Conservation (phyloP, 2,888 invertebrate genomes). For the Mimas tiliae region DNA sequence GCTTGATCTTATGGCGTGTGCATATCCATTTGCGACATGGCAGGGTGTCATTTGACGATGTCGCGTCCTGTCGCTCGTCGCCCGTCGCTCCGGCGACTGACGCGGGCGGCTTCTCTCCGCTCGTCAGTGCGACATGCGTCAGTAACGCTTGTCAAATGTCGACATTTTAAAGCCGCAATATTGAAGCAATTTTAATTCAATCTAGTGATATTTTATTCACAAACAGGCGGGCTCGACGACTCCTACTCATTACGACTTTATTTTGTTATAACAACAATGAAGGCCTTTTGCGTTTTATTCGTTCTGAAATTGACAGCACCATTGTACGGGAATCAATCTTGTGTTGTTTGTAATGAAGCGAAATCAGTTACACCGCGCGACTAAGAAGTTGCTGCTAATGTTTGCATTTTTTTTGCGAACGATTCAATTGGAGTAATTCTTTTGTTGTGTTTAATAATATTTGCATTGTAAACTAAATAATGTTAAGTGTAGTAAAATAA, state of each 20-base stretch:
- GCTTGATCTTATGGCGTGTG: background rate
- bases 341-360: slow-evolving; percentile 72
- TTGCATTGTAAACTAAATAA: background rate
- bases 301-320: slow-evolving; percentile 68
- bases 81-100: slow-evolving; percentile 13
- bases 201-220: slow-evolving; percentile 67
- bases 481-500: background rate
- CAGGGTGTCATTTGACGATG: slow-evolving; percentile 14
- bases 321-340: slow-evolving; percentile 80
- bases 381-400: slow-evolving; percentile 73
- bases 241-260: slow-evolving; percentile 81
- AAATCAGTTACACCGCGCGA: slow-evolving; percentile 75
- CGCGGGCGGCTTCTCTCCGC: slow-evolving; percentile 37
- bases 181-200: slow-evolving; percentile 81
- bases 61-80: background rate
- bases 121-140: slow-evolving; percentile 64
- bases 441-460: slow-evolving; percentile 33
- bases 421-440: slow-evolving; percentile 48
- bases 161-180: slow-evolving; percentile 72
- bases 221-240: slow-evolving; percentile 52
- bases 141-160: slow-evolving; percentile 80
- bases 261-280: slow-evolving; percentile 81
- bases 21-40: background rate
- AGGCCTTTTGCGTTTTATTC: slow-evolving; percentile 64
- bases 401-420: slow-evolving; percentile 60